phyloP scores from a whole-genome alignment of 2,888 invertebrate genomes.

The Thecophora atra region DNA sequence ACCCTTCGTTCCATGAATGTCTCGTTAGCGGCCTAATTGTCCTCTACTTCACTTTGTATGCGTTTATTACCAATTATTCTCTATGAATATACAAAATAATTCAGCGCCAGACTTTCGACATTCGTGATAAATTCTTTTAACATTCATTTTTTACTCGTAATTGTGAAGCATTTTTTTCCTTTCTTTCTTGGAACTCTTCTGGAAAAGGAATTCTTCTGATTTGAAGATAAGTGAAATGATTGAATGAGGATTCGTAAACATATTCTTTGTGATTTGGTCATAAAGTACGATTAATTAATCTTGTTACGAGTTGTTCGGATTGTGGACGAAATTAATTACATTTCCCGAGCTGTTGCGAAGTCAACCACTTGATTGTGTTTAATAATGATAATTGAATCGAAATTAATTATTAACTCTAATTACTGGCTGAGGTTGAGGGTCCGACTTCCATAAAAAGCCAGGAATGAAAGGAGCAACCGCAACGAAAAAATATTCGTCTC shows the following conservation, averaged over 20 bases:
- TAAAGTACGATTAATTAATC: slow-evolving; percentile 29
- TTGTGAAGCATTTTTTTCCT: slow-evolving; percentile 7
- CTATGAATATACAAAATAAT: neutral
- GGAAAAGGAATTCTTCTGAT: slow-evolving; percentile 6
- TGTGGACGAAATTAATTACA: slow-evolving; percentile 18
- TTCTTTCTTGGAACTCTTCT: slow-evolving; percentile 16
- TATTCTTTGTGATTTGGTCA: slow-evolving; percentile 22
- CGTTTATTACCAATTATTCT: slow-evolving; percentile 29
- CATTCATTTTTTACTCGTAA: slow-evolving; percentile 5
- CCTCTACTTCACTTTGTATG: slow-evolving; percentile 13
- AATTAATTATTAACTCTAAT: neutral
- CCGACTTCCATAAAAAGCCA: too few species aligned
- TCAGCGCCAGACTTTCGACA: slow-evolving; percentile 7
- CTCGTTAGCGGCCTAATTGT: slow-evolving; percentile 41
- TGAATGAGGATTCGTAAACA: slow-evolving; percentile 11
- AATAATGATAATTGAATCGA: neutral
- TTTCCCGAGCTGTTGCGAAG: neutral
- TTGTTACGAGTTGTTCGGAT: neutral
- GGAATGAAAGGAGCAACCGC: too few species aligned
- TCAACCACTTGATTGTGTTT: too few species aligned
- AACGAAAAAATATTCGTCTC: too few species aligned
- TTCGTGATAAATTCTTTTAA: slow-evolving; percentile 9
- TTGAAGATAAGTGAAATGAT: slow-evolving; percentile 12
- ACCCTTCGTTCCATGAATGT: slow-evolving; percentile 35
- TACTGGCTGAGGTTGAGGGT: neutral